Evolutionary conservation across 2,888 invertebrate genomes (phyloP), one percentile per base, ranked within the genome.

Genomic region (Napeogenes sylphis): DNA sequence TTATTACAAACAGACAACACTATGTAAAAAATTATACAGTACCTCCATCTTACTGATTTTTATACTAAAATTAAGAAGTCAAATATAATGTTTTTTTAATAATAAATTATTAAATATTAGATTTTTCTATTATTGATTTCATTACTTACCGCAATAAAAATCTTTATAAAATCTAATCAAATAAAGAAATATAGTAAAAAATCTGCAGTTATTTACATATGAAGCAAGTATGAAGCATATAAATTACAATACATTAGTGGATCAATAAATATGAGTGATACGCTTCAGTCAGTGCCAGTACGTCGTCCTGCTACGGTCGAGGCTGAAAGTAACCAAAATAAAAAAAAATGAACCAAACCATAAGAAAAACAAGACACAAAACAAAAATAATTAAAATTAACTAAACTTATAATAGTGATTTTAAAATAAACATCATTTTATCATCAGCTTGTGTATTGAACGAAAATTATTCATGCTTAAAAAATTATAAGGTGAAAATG

Each of bases 301-400:
- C 71, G 72, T 72, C 58, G 70, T 68, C 63, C 62, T 61, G 59
- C 61, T 59, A 58, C 59, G 45, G 47, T 21, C 42, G 59, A 46
- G 67, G 61, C 78, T 79, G 77, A 71, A 76, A 76, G 73, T 70
- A 76, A 77, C 70, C 66, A 70, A 73, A 65, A 42, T 61, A 68
- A 67, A 70, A 72, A 63, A 67, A 69, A 68, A 60, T 51, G 51
- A 51, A 51, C 51, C 55, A 58, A 66, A 62, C 38, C 57, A 59
- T 61, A 63, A 61, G 59, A 47, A 54, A 59, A 62, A 13, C 30
- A 57, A 45, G 30, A 59, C 64, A 54, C 5, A 66, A 66, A 63
- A 61, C 10, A 56, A 58, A 57, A 45, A 55, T 21, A 55, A 63
- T 55, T 54, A 42, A 54, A 38, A 5, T 14, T 8, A 13, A 58